These are phyloP conservation scores for Drosophila santomea DNA, from an alignment of 1,140 invertebrate genomes.

Conservation along the genomic window DNA sequence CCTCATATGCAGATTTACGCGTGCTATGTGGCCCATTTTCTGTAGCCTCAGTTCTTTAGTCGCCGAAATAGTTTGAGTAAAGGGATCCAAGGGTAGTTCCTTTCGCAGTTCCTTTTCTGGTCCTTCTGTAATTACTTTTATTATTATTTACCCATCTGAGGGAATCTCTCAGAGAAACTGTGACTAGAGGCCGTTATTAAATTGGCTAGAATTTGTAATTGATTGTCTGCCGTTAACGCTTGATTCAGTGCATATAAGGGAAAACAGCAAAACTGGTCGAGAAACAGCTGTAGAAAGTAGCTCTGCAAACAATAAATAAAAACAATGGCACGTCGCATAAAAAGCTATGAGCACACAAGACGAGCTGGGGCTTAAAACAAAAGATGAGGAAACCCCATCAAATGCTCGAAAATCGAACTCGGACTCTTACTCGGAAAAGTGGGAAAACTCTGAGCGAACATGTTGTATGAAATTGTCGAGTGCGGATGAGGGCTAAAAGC, in stretches of 20 bases:
- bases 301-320: slow-evolving; percentile 73
- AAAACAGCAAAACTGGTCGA: slow-evolving; percentile 14
- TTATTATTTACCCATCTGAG: not conserved
- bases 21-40: slow-evolving; percentile 13
- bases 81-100: slow-evolving; percentile 23
- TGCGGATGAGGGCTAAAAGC: slow-evolving; percentile 27
- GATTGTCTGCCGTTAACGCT: slow-evolving; percentile 56
- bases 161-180: slow-evolving; percentile 10
- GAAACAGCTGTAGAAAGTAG: slow-evolving; percentile 50
- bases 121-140: not conserved
- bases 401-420: slow-evolving; percentile 33
- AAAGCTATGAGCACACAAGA: slow-evolving; percentile 42
- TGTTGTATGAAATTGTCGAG: slow-evolving; percentile 11
- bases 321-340: slow-evolving; percentile 65
- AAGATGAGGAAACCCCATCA: slow-evolving; percentile 34
- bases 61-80: slow-evolving; percentile 19
- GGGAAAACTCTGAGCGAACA: slow-evolving; percentile 10
- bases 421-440: slow-evolving; percentile 16
- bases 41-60: slow-evolving; percentile 10
- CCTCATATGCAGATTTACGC: slow-evolving; percentile 50
- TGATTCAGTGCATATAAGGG: slow-evolving; percentile 33
- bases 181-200: slow-evolving; percentile 38
- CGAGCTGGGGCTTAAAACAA: slow-evolving; percentile 43
- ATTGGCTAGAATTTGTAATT: slow-evolving; percentile 63
- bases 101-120: slow-evolving; percentile 3